Conservation (phyloP, 37 sponge, comb jelly and placozoan species). For the Aphrocallistes beatrix region DNA sequence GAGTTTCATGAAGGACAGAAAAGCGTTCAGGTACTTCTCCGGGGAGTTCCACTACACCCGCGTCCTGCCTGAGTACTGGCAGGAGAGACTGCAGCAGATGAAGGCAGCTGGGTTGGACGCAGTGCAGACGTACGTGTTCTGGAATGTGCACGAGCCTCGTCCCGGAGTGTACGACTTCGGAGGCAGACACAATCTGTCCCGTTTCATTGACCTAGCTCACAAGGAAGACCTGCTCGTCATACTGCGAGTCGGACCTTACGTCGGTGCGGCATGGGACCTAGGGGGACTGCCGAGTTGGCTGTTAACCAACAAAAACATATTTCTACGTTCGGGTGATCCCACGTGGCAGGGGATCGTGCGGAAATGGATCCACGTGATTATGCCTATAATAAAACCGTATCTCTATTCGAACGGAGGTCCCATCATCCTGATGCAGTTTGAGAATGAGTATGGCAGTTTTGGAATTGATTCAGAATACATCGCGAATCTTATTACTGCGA, state of each 20-base stretch:
- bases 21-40: conserved; percentile 82
- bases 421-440: conserved; percentile 85
- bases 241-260: conserved; percentile 86
- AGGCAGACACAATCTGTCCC: conserved; percentile 49
- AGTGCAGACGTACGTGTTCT: conserved; percentile 89
- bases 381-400: conserved; percentile 42
- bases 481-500: conserved; percentile 29
- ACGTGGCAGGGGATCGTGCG: conserved; percentile 53
- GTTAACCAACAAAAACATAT: conserved; percentile 29
- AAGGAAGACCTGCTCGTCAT: conserved; percentile 67
- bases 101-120: conserved; percentile 70
- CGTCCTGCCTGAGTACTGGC: conserved; percentile 69
- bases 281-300: conserved; percentile 91
- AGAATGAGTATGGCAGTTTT: conserved; percentile 96
- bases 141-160: conserved; percentile 84
- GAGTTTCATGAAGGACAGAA: conserved; percentile 81
- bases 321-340: conserved; percentile 42
- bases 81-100: conserved; percentile 62
- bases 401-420: conserved; percentile 88
- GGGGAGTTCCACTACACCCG: conserved; percentile 89
- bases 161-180: conserved; percentile 58
- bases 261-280: conserved; percentile 94
- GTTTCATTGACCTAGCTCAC: conserved; percentile 65
- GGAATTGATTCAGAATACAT: conserved; percentile 71
- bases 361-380: conserved; percentile 49